Percentiles rank a stretch among this genome's conserved stretches.
Evolutionary conservation across 2,113 vertebrate genomes (phyloP).

Genomic region (Edolisoma coerulescens): DNA sequence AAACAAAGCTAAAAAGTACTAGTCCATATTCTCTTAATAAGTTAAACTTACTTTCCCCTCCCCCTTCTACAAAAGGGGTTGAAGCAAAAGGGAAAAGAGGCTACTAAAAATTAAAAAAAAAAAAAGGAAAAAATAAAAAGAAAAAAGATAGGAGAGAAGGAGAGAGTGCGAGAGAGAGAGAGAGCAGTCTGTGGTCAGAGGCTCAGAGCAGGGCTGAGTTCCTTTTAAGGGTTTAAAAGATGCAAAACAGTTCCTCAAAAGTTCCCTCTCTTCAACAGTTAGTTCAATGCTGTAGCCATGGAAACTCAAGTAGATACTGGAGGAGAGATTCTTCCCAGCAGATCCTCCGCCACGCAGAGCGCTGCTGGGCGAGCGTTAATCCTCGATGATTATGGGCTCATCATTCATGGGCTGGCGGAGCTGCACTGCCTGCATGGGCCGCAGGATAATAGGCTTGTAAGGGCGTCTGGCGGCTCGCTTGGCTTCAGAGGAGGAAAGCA

Average conservation of each 20-base stretch:
- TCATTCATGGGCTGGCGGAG: slow-evolving; percentile 77
- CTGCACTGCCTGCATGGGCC: slow-evolving; percentile 72
- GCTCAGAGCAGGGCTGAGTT: slow-evolving; percentile 62
- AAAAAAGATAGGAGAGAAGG: slow-evolving; percentile 42
- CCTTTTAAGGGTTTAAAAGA: slow-evolving; percentile 76
- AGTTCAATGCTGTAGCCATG: slow-evolving; percentile 43
- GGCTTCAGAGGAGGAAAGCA: slow-evolving; percentile 81
- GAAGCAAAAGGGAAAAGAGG: slow-evolving; percentile 59
- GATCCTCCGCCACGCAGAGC: background rate
- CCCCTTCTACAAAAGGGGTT: slow-evolving; percentile 75
- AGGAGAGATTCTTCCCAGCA: slow-evolving; percentile 56
- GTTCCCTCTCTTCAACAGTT: slow-evolving; percentile 51
- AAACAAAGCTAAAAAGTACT: slow-evolving; percentile 75
- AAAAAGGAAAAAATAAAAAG: slow-evolving; percentile 37
- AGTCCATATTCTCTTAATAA: slow-evolving; percentile 81
- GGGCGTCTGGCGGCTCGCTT: slow-evolving; percentile 78
- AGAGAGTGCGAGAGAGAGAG: slow-evolving; percentile 54
- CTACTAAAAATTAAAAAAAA: slow-evolving; percentile 58
- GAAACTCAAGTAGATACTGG: slow-evolving; percentile 44
- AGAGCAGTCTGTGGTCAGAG: slow-evolving; percentile 79
- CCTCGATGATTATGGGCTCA: slow-evolving; percentile 80
- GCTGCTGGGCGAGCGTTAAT: slow-evolving; percentile 67
- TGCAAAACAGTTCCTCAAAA: slow-evolving; percentile 70
- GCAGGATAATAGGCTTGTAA: slow-evolving; percentile 76
- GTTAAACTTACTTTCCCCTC: slow-evolving; percentile 77